Evolutionary conservation across 2,113 vertebrate species (phyloP).

Genomic region (Rallus limicola): DNA sequence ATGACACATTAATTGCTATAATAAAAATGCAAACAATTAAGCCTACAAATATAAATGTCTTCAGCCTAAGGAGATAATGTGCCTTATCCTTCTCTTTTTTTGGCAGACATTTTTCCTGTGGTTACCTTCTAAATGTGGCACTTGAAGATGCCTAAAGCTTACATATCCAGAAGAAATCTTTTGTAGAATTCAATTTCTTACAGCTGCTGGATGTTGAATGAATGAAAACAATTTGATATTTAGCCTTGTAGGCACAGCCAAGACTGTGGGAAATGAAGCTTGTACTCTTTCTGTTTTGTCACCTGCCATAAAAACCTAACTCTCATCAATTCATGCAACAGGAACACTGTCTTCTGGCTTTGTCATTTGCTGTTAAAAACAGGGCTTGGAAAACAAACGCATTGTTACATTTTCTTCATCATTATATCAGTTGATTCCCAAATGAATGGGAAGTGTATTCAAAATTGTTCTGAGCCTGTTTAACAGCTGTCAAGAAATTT

Average conservation of each 20-base stretch:
- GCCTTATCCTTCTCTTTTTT: not conserved
- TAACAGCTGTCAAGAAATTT: constrained; percentile 34
- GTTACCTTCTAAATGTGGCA: not conserved
- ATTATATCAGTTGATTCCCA: constrained; percentile 10
- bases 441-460: not conserved
- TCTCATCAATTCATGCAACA: not conserved
- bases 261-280: not conserved
- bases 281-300: constrained; percentile 7
- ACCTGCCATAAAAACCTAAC: not conserved
- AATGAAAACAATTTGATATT: not conserved
- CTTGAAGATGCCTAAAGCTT: not conserved
- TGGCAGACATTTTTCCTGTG: not conserved
- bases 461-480: constrained; percentile 24
- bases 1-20: not conserved
- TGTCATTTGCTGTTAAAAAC: not conserved
- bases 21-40: not conserved
- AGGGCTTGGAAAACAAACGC: not conserved
- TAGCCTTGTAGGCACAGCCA: not conserved
- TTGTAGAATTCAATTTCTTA: not conserved
- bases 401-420: not conserved
- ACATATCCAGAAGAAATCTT: not conserved
- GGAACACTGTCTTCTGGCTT: not conserved
- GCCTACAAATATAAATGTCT: not conserved
- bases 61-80: not conserved
- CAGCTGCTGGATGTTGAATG: not conserved